Evolutionary conservation across 2,113 vertebrate species (phyloP).

Genomic region (Ovis canadensis): DNA sequence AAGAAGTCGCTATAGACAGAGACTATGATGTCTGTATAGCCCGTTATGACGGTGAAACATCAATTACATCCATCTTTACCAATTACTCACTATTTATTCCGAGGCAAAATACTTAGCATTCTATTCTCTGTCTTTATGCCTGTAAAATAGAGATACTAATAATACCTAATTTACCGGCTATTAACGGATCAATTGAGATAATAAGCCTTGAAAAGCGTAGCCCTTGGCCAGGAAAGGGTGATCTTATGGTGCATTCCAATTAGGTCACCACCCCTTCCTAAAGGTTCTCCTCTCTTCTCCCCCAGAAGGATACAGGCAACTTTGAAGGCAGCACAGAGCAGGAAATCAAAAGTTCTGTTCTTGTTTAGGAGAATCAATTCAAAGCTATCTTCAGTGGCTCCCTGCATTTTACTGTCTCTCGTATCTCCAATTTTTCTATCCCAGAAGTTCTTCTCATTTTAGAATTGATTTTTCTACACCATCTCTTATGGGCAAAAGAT

Average conservation of each 20-base stretch:
- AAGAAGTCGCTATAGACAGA: neutral
- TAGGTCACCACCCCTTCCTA: rapidly evolving
- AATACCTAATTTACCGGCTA: neutral
- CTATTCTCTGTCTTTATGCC: neutral
- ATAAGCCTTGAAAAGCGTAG: neutral
- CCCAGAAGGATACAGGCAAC: rapidly evolving
- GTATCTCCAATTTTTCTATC: rapidly evolving
- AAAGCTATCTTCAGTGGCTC: too few relatives aligned
- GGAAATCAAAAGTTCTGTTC: rapidly evolving
- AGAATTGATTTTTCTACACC: neutral
- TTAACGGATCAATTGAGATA: rapidly evolving
- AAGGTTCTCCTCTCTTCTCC: neutral
- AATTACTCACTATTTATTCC: neutral
- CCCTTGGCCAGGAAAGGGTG: rapidly evolving
- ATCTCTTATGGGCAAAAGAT: neutral
- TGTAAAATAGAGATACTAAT: neutral
- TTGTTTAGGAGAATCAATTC: neutral
- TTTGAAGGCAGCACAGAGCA: rapidly evolving
- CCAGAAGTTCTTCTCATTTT: neutral
- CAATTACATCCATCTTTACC: too few relatives aligned
- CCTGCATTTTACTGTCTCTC: rapidly evolving
- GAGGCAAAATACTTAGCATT: neutral
- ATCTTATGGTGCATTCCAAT: rapidly evolving
- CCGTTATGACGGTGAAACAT: rapidly evolving
- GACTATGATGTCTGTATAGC: neutral